phyloP scores from a whole-genome alignment of 1,140 invertebrate species.

The Rhagoletis pomonella region DNA sequence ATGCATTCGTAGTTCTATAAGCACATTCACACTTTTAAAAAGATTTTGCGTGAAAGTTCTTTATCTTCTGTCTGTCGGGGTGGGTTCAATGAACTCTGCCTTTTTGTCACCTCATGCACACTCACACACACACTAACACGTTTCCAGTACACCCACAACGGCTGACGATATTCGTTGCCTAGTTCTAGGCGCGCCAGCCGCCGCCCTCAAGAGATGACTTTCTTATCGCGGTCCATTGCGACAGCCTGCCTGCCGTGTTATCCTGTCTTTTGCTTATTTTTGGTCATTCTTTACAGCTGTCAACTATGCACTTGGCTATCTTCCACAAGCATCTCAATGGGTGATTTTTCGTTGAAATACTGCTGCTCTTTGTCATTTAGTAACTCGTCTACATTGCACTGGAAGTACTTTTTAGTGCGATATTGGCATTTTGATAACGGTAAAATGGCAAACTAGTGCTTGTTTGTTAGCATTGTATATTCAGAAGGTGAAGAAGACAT shows the following conservation, averaged over 20 bases:
- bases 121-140: not conserved
- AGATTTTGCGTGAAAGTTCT: not conserved
- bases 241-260: not conserved
- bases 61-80: constrained; percentile 54
- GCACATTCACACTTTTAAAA: not conserved
- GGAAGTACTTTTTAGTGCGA: constrained; percentile 24
- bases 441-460: constrained; percentile 1
- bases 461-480: not conserved
- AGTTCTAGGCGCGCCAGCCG: not conserved
- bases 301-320: constrained; percentile 33
- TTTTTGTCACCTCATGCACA: constrained; percentile 69
- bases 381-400: constrained; percentile 12
- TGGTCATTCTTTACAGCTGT: constrained; percentile 41
- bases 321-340: constrained; percentile 1
- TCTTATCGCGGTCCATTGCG: constrained; percentile 7
- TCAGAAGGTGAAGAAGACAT: not conserved
- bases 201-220: not conserved
- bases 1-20: no score
- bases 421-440: constrained; percentile 45
- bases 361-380: constrained; percentile 30
- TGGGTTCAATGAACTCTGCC: constrained; percentile 72
- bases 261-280: constrained; percentile 6
- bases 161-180: not conserved
- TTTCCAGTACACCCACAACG: not conserved
- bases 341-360: constrained; percentile 18